Evolutionary conservation across 2,113 vertebrate genomes (phyloP).

Genomic region (Hystrix cristata): DNA sequence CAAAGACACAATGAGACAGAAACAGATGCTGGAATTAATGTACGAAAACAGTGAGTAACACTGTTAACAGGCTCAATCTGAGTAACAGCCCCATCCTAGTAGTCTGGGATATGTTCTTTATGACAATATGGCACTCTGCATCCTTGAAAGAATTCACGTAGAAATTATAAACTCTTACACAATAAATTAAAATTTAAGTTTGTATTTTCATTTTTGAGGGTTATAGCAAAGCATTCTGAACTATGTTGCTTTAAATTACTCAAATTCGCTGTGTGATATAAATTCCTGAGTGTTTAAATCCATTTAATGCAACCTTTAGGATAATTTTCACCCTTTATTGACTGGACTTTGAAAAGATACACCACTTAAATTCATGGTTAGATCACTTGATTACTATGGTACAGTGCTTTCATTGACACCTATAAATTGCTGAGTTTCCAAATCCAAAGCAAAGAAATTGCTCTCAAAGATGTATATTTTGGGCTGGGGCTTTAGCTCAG

Average conservation of each 20-base stretch:
- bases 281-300: background rate
- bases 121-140: background rate
- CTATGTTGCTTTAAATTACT: background rate
- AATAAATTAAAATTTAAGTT: background rate
- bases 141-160: background rate
- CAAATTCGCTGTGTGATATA: background rate
- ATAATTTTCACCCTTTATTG: background rate
- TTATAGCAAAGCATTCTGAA: background rate
- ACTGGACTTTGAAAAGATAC: background rate
- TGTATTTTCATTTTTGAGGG: background rate
- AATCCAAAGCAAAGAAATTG: background rate
- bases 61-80: background rate
- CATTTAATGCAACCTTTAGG: background rate
- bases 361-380: background rate
- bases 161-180: background rate
- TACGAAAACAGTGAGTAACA: background rate
- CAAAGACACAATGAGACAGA: background rate
- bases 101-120: background rate
- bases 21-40: background rate
- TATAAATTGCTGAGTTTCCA: background rate
- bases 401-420: background rate
- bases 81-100: background rate
- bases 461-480: background rate
- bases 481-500: background rate
- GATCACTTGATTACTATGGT: conserved; percentile 49